Evolutionary conservation across 2,888 invertebrate species (phyloP).

Genomic region (Myopa tessellatipennis): DNA sequence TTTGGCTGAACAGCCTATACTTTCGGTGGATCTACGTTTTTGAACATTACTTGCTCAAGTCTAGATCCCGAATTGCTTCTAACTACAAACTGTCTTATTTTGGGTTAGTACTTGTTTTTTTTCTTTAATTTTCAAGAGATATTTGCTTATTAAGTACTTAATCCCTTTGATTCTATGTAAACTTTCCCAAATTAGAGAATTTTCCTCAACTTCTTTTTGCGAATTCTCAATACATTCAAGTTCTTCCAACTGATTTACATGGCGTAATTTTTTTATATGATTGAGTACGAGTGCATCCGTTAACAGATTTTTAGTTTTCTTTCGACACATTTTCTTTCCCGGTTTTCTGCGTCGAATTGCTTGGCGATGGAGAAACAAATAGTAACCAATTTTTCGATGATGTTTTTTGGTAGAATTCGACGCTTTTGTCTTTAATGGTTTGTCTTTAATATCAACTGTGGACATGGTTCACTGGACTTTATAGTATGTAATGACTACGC

Average conservation of each 20-base stretch:
- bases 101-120: too few species aligned
- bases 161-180: too few species aligned
- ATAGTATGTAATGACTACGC: neutral
- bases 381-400: constrained; percentile 2
- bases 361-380: neutral
- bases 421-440: neutral
- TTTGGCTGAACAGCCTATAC: too few species aligned
- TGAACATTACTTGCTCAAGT: too few species aligned
- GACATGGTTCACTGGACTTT: neutral
- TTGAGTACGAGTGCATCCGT: neutral
- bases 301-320: neutral
- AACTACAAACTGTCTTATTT: too few species aligned
- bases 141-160: too few species aligned
- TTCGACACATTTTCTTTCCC: neutral
- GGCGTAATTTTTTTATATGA: neutral
- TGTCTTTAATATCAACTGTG: neutral
- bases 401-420: neutral
- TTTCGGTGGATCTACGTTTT: too few species aligned
- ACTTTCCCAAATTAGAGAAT: too few species aligned
- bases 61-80: too few species aligned
- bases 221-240: too few species aligned
- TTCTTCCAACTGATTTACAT: neutral
- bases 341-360: neutral
- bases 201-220: too few species aligned
- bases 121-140: too few species aligned